Percentiles rank a stretch among this genome's conserved stretches.
These are phyloP conservation scores for Lepas anatifera DNA, from an alignment of 2,888 invertebrate genomes.

Conservation along the genomic window DNA sequence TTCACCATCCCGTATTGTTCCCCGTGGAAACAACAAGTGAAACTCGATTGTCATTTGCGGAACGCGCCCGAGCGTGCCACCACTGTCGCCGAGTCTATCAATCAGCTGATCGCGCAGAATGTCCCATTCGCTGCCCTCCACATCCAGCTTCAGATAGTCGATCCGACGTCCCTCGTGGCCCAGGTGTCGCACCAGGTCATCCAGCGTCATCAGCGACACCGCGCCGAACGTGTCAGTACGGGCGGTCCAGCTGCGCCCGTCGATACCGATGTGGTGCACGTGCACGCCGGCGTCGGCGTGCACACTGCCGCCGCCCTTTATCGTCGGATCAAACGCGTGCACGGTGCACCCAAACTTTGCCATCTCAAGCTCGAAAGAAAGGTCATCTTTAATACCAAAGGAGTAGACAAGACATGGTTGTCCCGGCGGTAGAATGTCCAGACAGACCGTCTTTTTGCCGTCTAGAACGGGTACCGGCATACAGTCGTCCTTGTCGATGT, in stretches of 20 bases:
- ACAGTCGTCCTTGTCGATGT: background rate
- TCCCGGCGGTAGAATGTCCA: conserved; percentile 1
- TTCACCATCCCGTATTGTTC: background rate
- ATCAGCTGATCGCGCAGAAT: background rate
- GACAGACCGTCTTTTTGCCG: conserved; percentile 15
- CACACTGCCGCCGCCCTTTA: background rate
- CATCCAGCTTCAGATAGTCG: conserved; percentile 15
- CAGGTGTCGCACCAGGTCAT: background rate
- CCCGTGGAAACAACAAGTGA: background rate
- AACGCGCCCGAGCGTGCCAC: background rate
- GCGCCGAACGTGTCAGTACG: background rate
- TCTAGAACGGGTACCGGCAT: background rate
- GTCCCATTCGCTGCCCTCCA: conserved; percentile 9
- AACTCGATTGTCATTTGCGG: background rate
- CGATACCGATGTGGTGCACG: background rate
- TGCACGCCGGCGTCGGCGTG: background rate
- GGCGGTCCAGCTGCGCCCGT: background rate
- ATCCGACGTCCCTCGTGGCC: conserved; percentile 9
- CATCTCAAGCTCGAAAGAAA: conserved; percentile 13
- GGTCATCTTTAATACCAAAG: conserved; percentile 12
- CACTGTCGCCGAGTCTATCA: too few relatives aligned
- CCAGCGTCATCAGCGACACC: background rate
- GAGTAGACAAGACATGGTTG: conserved; percentile 13
- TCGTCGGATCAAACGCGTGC: conserved; percentile 14
- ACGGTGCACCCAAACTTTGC: conserved; percentile 9